Evolutionary conservation across 2,888 invertebrate species (phyloP), one percentile per base, ranked within the genome.

Genomic region (Amphipyra tragopoginis): DNA sequence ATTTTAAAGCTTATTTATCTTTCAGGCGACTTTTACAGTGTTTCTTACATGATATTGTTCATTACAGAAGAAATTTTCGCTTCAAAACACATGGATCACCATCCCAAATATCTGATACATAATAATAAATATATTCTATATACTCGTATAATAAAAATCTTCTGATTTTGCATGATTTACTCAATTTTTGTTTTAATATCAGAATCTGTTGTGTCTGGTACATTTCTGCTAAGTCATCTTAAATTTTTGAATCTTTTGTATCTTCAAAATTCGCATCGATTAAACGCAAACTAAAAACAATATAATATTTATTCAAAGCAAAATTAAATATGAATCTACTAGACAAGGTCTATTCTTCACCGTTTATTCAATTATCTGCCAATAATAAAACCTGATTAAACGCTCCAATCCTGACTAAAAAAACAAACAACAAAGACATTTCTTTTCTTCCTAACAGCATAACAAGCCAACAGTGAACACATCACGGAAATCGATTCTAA

Each of bases 401-500:
- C 9, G 14, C 44, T 54, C 13, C 42, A 14, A 51, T 14, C 15
- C 8, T 0, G 6, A 7, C n/a, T 15, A 38, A 53, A 39, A 66
- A 14, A 73, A 55, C 43, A 21, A 55, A 45, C 42, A 52, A 53
- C 48, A 47, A 55, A 64, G 58, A 61, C 50, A 38, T 15, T 15
- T 43, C 43, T 48, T 71, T 75, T 72, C 56, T 54, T 58, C 62
- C 57, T 59, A 66, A 73, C 56, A 68, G 70, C 56, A 60, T 72
- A 77, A 77, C 77, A 71, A 81, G 68, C 69, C 71, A 77, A 81
- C 75, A 75, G 76, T 77, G 79, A 77, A 77, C 81, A 82, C 81
- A 78, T 85, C 81, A 76, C 79, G 79, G 82, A 83, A 86, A 87
- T 87, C 86, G 89, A 87, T 87, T 86, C 80, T 84, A 84, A 87